phyloP scores from a whole-genome alignment of 2,113 vertebrate species.

The Phylloscopus whistleri region DNA sequence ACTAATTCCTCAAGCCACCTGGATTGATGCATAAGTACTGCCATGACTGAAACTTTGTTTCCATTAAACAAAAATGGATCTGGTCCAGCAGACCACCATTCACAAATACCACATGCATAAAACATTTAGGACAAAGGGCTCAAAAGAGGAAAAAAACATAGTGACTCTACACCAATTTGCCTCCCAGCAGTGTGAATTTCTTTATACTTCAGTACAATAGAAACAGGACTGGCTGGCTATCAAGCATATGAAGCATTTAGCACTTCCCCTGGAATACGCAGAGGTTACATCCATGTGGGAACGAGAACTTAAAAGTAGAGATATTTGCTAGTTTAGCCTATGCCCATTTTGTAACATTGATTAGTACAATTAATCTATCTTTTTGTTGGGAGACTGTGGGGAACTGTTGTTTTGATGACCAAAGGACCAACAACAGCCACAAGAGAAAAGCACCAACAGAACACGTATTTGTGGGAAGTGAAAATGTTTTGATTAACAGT shows the following conservation, averaged over 20 bases:
- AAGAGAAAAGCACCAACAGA: background rate
- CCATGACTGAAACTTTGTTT: background rate
- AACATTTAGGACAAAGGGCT: background rate
- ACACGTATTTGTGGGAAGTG: background rate
- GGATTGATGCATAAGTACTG: background rate
- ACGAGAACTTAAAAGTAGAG: background rate
- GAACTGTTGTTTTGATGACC: background rate
- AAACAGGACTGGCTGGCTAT: background rate
- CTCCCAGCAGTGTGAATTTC: background rate
- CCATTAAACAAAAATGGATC: background rate
- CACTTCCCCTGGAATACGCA: background rate
- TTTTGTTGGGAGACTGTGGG: background rate
- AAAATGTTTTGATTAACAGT: background rate
- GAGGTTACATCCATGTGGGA: background rate
- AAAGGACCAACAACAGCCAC: background rate
- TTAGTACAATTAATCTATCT: background rate
- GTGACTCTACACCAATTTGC: background rate
- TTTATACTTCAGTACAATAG: background rate
- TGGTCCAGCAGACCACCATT: background rate
- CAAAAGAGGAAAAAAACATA: background rate
- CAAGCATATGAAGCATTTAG: background rate
- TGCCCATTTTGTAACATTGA: background rate
- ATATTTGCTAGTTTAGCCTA: background rate
- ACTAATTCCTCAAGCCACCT: background rate
- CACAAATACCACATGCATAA: background rate